phyloP scores from a whole-genome alignment of 2,797 vertebrate genomes.

The Chiroxiphia lanceolata region DNA sequence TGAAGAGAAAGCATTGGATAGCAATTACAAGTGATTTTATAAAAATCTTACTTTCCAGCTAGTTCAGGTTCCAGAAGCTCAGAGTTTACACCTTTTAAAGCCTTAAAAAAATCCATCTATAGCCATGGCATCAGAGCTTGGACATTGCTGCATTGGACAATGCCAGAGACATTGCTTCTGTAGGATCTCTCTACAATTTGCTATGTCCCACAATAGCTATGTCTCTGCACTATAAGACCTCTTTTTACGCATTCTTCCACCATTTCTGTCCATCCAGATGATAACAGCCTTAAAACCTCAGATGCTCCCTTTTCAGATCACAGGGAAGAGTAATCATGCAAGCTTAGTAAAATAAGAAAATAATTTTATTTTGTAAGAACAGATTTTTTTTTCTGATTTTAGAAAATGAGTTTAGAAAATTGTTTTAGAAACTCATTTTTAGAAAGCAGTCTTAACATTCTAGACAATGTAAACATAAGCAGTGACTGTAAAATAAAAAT shows the following conservation, averaged over 20 bases:
- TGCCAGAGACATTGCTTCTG: background rate
- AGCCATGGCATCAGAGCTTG: background rate
- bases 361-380: background rate
- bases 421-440: background rate
- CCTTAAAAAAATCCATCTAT: constrained; percentile 17
- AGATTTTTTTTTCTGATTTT: background rate
- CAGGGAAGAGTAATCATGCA: background rate
- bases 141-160: background rate
- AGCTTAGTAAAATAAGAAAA: background rate
- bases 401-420: background rate
- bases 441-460: background rate
- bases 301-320: background rate
- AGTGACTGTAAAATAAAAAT: background rate
- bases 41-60: background rate
- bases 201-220: background rate
- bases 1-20: background rate
- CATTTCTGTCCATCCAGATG: background rate
- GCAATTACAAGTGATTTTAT: background rate
- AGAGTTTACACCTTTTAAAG: background rate
- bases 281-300: background rate
- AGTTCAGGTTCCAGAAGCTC: background rate
- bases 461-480: background rate
- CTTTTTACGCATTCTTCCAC: background rate
- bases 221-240: background rate
- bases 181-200: background rate